Conservation (phyloP, 2,113 vertebrate species). For the Podarcis muralis region DNA sequence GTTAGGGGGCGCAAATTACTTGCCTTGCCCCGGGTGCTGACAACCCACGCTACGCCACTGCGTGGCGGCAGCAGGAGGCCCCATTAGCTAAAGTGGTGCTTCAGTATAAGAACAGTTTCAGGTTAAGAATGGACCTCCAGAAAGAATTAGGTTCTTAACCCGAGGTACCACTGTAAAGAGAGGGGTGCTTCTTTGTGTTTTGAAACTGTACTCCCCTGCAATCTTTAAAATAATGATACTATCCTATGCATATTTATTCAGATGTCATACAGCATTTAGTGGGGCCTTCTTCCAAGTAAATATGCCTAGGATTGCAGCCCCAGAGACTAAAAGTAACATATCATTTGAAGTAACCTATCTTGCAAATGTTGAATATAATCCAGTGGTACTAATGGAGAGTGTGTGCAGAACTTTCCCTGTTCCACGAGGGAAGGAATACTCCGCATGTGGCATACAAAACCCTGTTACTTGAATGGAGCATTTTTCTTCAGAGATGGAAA, state of each 20-base stretch:
- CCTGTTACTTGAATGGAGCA: neutral
- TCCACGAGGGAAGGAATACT: neutral
- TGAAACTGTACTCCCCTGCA: constrained; percentile 4
- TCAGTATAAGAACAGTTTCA: no score
- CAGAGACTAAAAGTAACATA: neutral
- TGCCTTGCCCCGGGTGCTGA: no score
- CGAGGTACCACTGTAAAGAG: neutral
- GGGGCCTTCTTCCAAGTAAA: neutral
- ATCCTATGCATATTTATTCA: neutral
- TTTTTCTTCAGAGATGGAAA: neutral
- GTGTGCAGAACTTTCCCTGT: neutral
- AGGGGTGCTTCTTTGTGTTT: neutral
- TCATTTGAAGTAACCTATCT: neutral
- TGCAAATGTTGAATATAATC: neutral
- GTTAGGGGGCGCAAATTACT: no score
- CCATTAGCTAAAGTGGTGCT: no score
- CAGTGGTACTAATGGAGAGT: no score
- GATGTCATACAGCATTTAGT: neutral
- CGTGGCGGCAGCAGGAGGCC: no score
- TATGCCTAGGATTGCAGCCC: neutral
- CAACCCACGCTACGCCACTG: no score
- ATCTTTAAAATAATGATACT: constrained; percentile 6
- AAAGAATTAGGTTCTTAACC: no score
- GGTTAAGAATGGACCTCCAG: no score
- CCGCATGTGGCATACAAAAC: neutral